phyloP scores from a whole-genome alignment of 1,140 invertebrate species.

The Eueides isabella region DNA sequence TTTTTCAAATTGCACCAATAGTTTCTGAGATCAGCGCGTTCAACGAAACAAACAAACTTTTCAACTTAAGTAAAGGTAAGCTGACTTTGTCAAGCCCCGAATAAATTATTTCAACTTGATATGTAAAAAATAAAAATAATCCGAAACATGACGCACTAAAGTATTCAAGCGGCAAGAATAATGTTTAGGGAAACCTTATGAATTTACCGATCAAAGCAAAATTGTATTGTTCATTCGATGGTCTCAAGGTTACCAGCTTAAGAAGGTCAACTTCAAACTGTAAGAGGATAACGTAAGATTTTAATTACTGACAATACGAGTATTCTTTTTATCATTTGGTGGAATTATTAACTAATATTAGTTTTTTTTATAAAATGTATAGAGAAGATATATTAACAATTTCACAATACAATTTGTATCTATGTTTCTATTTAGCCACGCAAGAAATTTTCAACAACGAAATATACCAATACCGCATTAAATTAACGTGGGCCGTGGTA shows the following conservation, averaged over 20 bases:
- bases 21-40: too few relatives aligned
- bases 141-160: not conserved
- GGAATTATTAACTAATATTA: not conserved
- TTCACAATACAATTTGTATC: too few relatives aligned
- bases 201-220: constrained; percentile 19
- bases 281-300: constrained; percentile 24
- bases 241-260: constrained; percentile 40
- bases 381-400: too few relatives aligned
- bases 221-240: constrained; percentile 38
- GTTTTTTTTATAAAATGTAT: not conserved
- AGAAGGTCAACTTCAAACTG: constrained; percentile 35
- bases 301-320: not conserved
- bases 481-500: too few relatives aligned
- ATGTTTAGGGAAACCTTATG: constrained; percentile 31
- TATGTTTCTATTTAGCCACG: too few relatives aligned
- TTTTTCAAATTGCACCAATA: too few relatives aligned
- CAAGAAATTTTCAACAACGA: not conserved
- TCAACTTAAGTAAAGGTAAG: too few relatives aligned
- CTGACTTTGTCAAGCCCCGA: too few relatives aligned
- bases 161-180: not conserved
- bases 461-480: too few relatives aligned
- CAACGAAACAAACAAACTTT: not conserved
- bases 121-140: not conserved
- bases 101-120: not conserved
- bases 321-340: not conserved